A percentile compares a stretch with the other conserved stretches of the same genome.
Evolutionary conservation across 2,888 invertebrate species (phyloP).

Genomic region (Metacarcinus magister): DNA sequence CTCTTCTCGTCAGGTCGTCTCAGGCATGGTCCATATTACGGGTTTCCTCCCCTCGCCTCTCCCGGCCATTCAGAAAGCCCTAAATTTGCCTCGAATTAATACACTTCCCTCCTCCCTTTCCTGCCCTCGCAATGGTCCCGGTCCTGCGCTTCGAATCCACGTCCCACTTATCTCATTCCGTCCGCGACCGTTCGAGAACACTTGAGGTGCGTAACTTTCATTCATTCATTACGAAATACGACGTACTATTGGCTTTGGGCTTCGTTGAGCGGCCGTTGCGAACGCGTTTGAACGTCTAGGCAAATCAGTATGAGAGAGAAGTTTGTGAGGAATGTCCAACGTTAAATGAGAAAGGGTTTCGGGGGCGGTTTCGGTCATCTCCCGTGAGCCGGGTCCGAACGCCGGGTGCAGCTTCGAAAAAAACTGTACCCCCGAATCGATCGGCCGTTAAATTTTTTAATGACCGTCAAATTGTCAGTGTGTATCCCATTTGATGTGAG

Average conservation of each 20-base stretch:
- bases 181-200: neutral
- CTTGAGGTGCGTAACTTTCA: neutral
- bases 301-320: conserved; percentile 30
- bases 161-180: neutral
- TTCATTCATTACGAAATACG: conserved; percentile 41
- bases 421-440: conserved; percentile 52
- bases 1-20: neutral
- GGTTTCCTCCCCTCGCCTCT: conserved; percentile 34
- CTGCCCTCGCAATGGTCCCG: neutral
- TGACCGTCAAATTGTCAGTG: conserved; percentile 56
- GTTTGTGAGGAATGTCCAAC: neutral
- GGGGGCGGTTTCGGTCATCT: neutral
- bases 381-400: neutral
- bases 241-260: conserved; percentile 34
- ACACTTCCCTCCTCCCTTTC: conserved; percentile 14
- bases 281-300: neutral
- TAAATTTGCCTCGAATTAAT: conserved; percentile 48
- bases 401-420: conserved; percentile 41
- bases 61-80: neutral
- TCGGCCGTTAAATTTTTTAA: conserved; percentile 64
- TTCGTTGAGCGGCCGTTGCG: neutral
- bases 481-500: conserved; percentile 59
- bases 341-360: neutral
- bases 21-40: neutral
- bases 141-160: neutral